These are phyloP conservation scores for Choristoneura fumiferana DNA, from an alignment of 1,140 invertebrate genomes.

Conservation along the genomic window DNA sequence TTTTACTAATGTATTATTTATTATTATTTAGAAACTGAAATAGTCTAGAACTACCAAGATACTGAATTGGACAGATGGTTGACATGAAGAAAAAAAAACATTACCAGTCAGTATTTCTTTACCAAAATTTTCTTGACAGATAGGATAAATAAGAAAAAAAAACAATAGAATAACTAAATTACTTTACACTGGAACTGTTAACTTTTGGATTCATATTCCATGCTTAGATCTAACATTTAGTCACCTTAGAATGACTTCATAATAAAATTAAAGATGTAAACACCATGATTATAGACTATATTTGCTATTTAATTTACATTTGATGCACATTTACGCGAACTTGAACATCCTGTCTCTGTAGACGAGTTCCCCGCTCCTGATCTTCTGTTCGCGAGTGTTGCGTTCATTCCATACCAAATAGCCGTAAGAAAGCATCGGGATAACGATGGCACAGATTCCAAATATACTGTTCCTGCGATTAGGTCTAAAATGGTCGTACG, in stretches of 20 bases:
- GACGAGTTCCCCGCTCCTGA: conserved; percentile 83
- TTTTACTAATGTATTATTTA: no score
- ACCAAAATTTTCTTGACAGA: no score
- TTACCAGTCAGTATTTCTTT: no score
- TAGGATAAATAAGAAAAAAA: no score
- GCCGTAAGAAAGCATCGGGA: conserved; percentile 79
- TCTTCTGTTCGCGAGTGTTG: conserved; percentile 77
- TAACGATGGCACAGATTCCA: conserved; percentile 77
- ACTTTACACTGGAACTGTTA: no score
- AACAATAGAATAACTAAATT: no score
- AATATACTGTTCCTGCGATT: conserved; percentile 79
- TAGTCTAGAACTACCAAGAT: no score
- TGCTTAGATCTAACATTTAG: no score
- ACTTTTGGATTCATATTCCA: no score
- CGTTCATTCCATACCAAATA: conserved; percentile 79
- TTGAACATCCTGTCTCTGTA: conserved; percentile 83
- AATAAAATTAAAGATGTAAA: conserved; percentile 10
- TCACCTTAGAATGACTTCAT: no score
- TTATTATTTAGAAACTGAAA: conserved; percentile 6
- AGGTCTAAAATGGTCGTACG: conserved; percentile 84
- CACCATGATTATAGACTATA: conserved; percentile 10
- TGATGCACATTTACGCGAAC: conserved; percentile 29
- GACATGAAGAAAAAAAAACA: conserved; percentile 14
- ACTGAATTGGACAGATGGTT: conserved; percentile 20
- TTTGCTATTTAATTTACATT: conserved; percentile 16